Base-by-base conservation (phyloP, 2,888 invertebrate species). In the Lochmaea crataegi region DNA sequence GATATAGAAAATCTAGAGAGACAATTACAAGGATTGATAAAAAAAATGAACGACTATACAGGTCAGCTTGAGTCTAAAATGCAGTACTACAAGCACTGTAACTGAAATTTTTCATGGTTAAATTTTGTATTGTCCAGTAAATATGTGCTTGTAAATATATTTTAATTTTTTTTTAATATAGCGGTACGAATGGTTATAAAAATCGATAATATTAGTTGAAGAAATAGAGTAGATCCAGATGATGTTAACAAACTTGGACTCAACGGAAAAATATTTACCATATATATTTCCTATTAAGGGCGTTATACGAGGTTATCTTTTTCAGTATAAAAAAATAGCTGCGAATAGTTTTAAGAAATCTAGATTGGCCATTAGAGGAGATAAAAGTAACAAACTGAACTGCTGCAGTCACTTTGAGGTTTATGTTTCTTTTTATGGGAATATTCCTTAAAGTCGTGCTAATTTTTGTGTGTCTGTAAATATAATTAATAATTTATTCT, bases 1-100 rank as follows among this genome's bases (percentile, higher is more conserved):
- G 82, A 82, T 42, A 85, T 94, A 65, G 86, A 86, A 58, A 87
- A 89, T 67, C 87, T 94, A 68, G 90, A 91, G 79, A 85, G 85
- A 1, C 87, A 89, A 73, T 90, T 94, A 58, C 90, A 91, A 71
- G 86, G 87, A 4, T 86, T 95, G 18, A 92, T 92, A 66, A 83
- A 82, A 2, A 88, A 90, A 83, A 93, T 95, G 90, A 88, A 88
- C 68, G 83, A 84, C 22, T 91, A 93, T 82, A 88, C 93, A 65
- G 84, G 82, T 26, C 87, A 88, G 66, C 93, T 94, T 77, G 91
- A 91, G 79, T 82, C 83, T 60, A 89, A 89, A 80, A 90, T 92
- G 38, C 90, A 90, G 75, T 87, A 88, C 78, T 93, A 92, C 83
- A 89, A 92, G 81, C 88, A 88, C 77, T 93, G 93, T 83, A 85